Conservation (phyloP, 2,888 invertebrate genomes). For the Zhengitettix transpicula region DNA sequence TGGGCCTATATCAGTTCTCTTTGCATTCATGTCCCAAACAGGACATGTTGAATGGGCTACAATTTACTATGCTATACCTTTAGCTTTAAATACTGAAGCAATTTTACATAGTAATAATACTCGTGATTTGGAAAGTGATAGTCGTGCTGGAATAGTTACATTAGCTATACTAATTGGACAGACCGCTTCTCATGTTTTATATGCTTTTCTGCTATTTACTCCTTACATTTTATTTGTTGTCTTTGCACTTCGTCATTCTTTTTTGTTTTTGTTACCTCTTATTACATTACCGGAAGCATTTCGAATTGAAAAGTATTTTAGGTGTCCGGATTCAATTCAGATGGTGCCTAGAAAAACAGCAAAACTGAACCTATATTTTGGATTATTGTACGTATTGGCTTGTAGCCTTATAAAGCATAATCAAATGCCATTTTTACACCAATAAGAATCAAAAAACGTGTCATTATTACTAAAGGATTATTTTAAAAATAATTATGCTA, state of each 20-base stretch:
- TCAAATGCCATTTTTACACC: conserved; percentile 10
- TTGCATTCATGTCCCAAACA: conserved; percentile 84
- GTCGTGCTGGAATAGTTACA: conserved; percentile 81
- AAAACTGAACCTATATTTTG: conserved; percentile 77
- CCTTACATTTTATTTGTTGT: conserved; percentile 85
- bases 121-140: conserved; percentile 75
- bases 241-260: conserved; percentile 63
- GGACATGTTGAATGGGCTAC: conserved; percentile 82
- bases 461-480: too few relatives aligned
- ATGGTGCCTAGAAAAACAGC: conserved; percentile 78
- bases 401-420: conserved; percentile 31
- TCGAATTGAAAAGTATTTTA: conserved; percentile 74
- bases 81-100: conserved; percentile 88
- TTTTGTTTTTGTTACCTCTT: conserved; percentile 78
- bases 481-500: too few relatives aligned
- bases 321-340: conserved; percentile 59
- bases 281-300: conserved; percentile 79
- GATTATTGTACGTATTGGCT: conserved; percentile 73
- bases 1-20: conserved; percentile 85
- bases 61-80: conserved; percentile 82
- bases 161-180: conserved; percentile 85
- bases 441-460: background rate
- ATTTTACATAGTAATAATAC: conserved; percentile 92
- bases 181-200: conserved; percentile 79
- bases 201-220: conserved; percentile 73